phyloP scores from a whole-genome alignment of 2,888 invertebrate genomes.

The Napeogenes inachia region DNA sequence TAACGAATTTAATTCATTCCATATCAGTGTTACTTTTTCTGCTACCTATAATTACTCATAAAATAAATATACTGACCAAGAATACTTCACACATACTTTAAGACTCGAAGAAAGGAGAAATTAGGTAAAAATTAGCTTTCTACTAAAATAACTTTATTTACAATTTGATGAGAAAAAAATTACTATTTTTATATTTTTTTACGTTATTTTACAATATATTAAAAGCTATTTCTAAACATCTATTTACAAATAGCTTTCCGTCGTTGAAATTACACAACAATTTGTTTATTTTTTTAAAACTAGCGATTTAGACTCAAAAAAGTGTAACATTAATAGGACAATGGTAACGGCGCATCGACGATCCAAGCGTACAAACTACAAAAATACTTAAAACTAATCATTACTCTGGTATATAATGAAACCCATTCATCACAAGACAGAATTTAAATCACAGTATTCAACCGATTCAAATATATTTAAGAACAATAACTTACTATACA shows the following conservation, averaged over 20 bases:
- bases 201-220: constrained; percentile 53
- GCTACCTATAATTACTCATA: too few relatives aligned
- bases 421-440: constrained; percentile 58
- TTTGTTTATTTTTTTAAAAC: constrained; percentile 38
- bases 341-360: constrained; percentile 37
- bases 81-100: not conserved
- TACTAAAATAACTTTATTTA: constrained; percentile 76
- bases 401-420: constrained; percentile 43
- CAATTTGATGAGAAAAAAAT: constrained; percentile 62
- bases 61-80: too few relatives aligned
- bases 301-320: constrained; percentile 43
- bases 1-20: too few relatives aligned
- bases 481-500: constrained; percentile 75
- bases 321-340: constrained; percentile 35
- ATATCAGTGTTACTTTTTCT: too few relatives aligned
- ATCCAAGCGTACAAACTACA: constrained; percentile 39
- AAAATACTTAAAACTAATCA: constrained; percentile 51
- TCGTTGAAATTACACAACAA: constrained; percentile 29
- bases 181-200: constrained; percentile 63
- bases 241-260: constrained; percentile 68
- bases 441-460: constrained; percentile 66
- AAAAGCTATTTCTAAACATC: constrained; percentile 69
- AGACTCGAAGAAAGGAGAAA: not conserved
- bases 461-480: constrained; percentile 55
- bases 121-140: constrained; percentile 45